Evolutionary conservation across 2,888 invertebrate genomes (phyloP), one percentile per base, ranked within the genome.

Genomic region (Brachypterus glaber): DNA sequence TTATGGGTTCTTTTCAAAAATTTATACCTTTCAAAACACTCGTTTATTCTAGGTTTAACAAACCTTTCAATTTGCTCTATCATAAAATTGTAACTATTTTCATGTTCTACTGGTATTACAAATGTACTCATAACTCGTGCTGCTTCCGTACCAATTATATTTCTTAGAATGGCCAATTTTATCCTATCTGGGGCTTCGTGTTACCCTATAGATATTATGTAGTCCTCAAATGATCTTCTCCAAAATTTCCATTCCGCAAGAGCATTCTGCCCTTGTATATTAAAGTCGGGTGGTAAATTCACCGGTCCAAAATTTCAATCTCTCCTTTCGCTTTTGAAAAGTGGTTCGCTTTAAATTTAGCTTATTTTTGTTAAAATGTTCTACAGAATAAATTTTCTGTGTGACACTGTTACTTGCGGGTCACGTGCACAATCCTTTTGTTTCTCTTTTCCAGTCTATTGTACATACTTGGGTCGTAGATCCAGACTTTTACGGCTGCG

Each of bases 221-320:
- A 51, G 13, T 50, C 51, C 40, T 46, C 37, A 16, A 52, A 50
- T 3, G 41, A 8, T 1, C 33, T 46, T 30, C 38, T 42, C 49
- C 50, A 51, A 36, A 49, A 49, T 39, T 44, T 47, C 46, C 53
- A 50, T 39, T 53, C 48, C 1, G 17, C 35, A 7, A 45, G 42
- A 14, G 48, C 52, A 35, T 51, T 51, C 34, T 25, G 34, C 16
- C 45, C 30, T 41, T 51, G n/a, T n/a, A n/a, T n/a, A n/a, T n/a
- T n/a, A n/a, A n/a, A n/a, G n/a, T n/a, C n/a, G n/a, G n/a, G n/a
- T n/a, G n/a, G n/a, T n/a, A n/a, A n/a, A n/a, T n/a, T n/a, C n/a
- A n/a, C n/a, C n/a, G n/a, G n/a, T n/a, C n/a, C n/a, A n/a, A n/a
- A n/a, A n/a, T n/a, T n/a, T n/a, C n/a, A n/a, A n/a, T n/a, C n/a